phyloP scores from a whole-genome alignment of 2,888 invertebrate genomes.

The Altica lythri region DNA sequence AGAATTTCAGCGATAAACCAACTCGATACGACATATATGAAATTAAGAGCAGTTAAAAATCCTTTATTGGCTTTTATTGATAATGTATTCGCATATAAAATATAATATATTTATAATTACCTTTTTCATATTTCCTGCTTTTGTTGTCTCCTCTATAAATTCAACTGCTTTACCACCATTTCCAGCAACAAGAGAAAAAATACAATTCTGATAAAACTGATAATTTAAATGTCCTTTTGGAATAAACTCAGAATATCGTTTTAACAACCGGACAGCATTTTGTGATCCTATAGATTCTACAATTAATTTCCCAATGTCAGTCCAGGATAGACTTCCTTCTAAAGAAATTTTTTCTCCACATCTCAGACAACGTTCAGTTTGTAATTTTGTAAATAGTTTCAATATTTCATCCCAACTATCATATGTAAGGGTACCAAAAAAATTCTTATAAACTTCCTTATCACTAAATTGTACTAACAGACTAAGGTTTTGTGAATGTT shows the following conservation, averaged over 20 bases:
- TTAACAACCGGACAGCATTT: conserved; percentile 63
- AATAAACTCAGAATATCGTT: conserved; percentile 62
- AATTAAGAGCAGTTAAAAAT: no score
- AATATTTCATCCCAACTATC: conserved; percentile 65
- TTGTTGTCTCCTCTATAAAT: conserved; percentile 29
- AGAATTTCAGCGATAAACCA: no score
- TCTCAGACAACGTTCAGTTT: conserved; percentile 65
- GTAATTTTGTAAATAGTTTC: conserved; percentile 62
- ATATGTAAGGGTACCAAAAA: conserved; percentile 62
- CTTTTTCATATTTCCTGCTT: conserved; percentile 22
- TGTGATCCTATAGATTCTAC: conserved; percentile 66
- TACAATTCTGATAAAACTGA: conserved; percentile 66
- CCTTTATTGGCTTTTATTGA: no score
- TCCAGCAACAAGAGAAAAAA: conserved; percentile 49
- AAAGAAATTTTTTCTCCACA: conserved; percentile 62
- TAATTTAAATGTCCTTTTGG: conserved; percentile 63
- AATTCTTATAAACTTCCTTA: conserved; percentile 60
- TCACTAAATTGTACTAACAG: conserved; percentile 67
- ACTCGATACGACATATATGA: no score
- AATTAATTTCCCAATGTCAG: conserved; percentile 63
- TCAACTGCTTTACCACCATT: conserved; percentile 21
- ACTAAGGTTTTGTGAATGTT: conserved; percentile 61
- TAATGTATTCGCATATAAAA: no score
- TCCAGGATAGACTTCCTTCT: conserved; percentile 64
- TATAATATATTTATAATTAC: no score